Evolutionary conservation across 2,113 vertebrate genomes (phyloP), one percentile per base, ranked within the genome.

Genomic region (Pluvianellus socialis): DNA sequence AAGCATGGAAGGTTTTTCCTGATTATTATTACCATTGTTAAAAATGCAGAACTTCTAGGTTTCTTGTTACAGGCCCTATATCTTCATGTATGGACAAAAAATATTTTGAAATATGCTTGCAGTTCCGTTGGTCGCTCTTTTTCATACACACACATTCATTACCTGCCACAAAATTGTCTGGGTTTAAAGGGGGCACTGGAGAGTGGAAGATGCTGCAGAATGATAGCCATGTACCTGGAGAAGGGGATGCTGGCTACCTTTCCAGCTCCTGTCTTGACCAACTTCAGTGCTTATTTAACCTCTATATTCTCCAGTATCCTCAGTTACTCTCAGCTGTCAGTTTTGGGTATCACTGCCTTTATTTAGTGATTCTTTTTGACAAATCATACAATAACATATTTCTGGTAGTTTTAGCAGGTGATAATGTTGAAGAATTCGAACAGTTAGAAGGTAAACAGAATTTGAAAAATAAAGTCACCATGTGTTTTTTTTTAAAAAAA

Each of bases 141-240:
- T 72, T 75, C 13, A 4, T 50, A 9, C 11, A 7, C 17, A 6
- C 5, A 2, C 1, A 2, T 68, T 79, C 27, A 1, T 14, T 30
- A 6, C 22, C 14, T 82, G 50, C 62, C 42, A 7, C 17, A 22
- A 21, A 58, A 45, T 8, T 19, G 22, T 22, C 30, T 79, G 19
- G 26, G 20, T 45, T 22, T 15, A 47, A 58, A 73, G 21, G 7
- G 7, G 22, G 12, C 4, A 4, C n/a, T 50, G 70, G 7, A 38
- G 35, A 18, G 45, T 40, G 44, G n/a, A 82, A 82, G 17, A 5
- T 11, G 4, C 17, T 79, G 44, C 56, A 47, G 23, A 70, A 21
- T 10, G 20, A 4, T 59, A 47, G 21, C 12, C 2, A 0, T 20
- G 4, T 33, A 7, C 8, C 6, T 63, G n/a, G 32, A 50, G 38